Percentiles rank a stretch among this genome's conserved stretches.
These are phyloP conservation scores for Agraylea sexmaculata DNA, from an alignment of 1,140 invertebrate genomes.

Conservation along the genomic window DNA sequence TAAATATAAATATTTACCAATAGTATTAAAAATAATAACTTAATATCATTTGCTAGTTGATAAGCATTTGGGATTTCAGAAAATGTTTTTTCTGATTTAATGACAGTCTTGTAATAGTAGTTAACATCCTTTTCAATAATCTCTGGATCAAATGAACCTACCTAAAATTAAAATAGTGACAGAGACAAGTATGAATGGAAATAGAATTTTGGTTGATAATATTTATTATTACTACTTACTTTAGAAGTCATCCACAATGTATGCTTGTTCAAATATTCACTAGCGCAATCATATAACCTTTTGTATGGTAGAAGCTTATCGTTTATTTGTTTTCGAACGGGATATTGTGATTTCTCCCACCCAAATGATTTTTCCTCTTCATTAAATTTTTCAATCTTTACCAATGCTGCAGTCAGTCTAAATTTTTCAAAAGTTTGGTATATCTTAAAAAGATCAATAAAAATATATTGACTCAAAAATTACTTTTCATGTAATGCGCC, in stretches of 20 bases:
- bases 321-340: constrained; percentile 59
- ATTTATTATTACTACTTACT: constrained; percentile 20
- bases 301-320: constrained; percentile 76
- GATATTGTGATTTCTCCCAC: constrained; percentile 84
- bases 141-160: constrained; percentile 79
- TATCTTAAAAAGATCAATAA: no score
- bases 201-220: background rate
- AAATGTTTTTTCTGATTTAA: constrained; percentile 83
- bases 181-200: background rate
- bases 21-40: constrained; percentile 23
- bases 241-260: constrained; percentile 72
- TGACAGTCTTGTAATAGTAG: constrained; percentile 68
- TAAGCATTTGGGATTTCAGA: constrained; percentile 52
- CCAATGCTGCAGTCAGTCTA: constrained; percentile 53
- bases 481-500: constrained; percentile 59
- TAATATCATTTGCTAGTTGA: constrained; percentile 52
- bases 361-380: constrained; percentile 83
- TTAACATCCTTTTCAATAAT: constrained; percentile 74
- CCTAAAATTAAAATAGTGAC: constrained; percentile 26
- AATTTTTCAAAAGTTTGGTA: no score
- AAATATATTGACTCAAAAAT: no score
- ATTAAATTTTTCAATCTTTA: constrained; percentile 82
- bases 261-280: constrained; percentile 74
- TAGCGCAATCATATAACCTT: constrained; percentile 77
- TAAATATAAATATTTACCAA: constrained; percentile 8